Percentiles rank a stretch among this genome's conserved stretches.
Evolutionary conservation across 2,888 invertebrate species (phyloP).

Genomic region (Drosophila anomelani): DNA sequence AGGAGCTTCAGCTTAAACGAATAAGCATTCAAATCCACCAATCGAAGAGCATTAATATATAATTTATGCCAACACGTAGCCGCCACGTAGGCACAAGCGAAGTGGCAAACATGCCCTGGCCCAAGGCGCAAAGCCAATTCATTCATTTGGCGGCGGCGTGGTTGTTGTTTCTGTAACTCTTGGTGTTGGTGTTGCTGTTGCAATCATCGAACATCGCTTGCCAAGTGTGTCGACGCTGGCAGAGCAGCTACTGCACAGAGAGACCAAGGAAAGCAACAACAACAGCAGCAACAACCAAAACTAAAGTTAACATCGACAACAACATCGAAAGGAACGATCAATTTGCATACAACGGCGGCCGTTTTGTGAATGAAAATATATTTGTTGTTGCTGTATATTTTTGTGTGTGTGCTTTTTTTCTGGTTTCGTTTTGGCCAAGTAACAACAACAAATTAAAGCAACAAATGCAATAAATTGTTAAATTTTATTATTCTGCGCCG

Average conservation of each 20-base stretch:
- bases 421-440: constrained; percentile 44
- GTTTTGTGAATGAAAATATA: constrained; percentile 76
- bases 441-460: constrained; percentile 76
- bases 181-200: constrained; percentile 56
- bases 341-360: constrained; percentile 78
- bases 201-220: constrained; percentile 77
- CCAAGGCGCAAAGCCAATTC: constrained; percentile 71
- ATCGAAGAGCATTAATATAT: constrained; percentile 59
- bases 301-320: constrained; percentile 47
- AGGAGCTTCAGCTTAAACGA: neutral
- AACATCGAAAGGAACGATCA: constrained; percentile 62
- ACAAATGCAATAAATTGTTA: constrained; percentile 82
- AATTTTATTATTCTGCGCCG: constrained; percentile 77
- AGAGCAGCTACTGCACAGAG: constrained; percentile 45
- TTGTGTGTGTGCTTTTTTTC: constrained; percentile 16
- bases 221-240: constrained; percentile 72
- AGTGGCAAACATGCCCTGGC: constrained; percentile 52
- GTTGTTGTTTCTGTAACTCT: constrained; percentile 35
- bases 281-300: constrained; percentile 26
- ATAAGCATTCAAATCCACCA: constrained; percentile 7
- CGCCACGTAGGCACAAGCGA: constrained; percentile 69
- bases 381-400: constrained; percentile 13
- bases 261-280: constrained; percentile 16
- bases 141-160: constrained; percentile 55
- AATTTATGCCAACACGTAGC: constrained; percentile 70